These are phyloP conservation scores for Micrastur ruficollis DNA, from an alignment of 2,797 vertebrate species.

Conservation along the genomic window DNA sequence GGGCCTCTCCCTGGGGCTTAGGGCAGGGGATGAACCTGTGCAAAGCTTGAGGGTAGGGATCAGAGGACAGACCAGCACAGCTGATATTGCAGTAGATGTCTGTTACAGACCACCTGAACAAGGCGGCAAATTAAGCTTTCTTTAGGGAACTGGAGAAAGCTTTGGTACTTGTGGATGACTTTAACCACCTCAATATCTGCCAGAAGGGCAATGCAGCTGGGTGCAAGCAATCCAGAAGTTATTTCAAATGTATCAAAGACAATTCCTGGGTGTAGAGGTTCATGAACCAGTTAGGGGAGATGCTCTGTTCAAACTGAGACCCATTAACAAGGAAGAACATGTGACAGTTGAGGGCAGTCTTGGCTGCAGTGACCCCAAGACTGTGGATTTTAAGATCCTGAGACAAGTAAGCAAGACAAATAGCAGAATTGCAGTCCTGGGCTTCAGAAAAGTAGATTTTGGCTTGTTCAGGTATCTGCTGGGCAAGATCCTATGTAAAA, in stretches of 20 bases:
- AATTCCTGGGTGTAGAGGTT: neutral
- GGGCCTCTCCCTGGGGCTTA: neutral
- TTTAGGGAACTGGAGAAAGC: neutral
- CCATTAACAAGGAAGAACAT: neutral
- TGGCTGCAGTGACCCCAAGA: neutral
- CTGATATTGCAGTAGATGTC: neutral
- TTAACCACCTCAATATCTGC: neutral
- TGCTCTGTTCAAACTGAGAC: neutral
- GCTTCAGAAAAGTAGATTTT: neutral
- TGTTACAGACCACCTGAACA: neutral
- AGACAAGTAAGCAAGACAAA: neutral
- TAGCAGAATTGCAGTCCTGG: neutral
- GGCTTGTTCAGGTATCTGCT: neutral
- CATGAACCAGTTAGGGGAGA: neutral
- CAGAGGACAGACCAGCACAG: neutral
- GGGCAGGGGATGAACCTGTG: neutral
- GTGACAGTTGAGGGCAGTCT: neutral
- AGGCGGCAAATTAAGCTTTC: neutral
- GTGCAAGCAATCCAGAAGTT: neutral
- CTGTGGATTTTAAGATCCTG: neutral
- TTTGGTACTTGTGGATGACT: neutral
- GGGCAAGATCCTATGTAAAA: neutral
- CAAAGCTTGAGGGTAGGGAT: neutral
- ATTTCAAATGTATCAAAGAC: neutral
- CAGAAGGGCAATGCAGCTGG: neutral